A percentile compares a stretch with the other conserved stretches of the same genome.
These are phyloP conservation scores for Micromesistius poutassou DNA, from an alignment of 2,797 vertebrate genomes.

Conservation along the genomic window DNA sequence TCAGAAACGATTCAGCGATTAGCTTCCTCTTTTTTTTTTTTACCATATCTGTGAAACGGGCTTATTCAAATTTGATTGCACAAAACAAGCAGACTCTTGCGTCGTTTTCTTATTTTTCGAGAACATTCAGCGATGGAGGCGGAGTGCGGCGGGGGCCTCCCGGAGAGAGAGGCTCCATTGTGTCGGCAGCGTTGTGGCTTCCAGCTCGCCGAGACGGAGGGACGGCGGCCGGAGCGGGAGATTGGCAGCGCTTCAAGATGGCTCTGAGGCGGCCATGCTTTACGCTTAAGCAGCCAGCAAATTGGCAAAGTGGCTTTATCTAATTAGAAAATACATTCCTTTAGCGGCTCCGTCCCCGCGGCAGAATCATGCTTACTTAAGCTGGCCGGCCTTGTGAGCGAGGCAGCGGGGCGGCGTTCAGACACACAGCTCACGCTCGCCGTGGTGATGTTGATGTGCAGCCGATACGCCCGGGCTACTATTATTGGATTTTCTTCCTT, in stretches of 20 bases:
- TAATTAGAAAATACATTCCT: slow-evolving; percentile 78
- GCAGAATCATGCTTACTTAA: slow-evolving; percentile 77
- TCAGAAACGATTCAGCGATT: neutral
- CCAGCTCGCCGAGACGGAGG: neutral
- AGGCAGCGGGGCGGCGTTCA: slow-evolving; percentile 60
- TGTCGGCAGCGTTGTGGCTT: slow-evolving; percentile 56
- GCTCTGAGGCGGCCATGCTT: slow-evolving; percentile 69
- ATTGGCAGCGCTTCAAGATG: slow-evolving; percentile 65
- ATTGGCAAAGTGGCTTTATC: slow-evolving; percentile 76
- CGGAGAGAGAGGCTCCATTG: slow-evolving; percentile 50
- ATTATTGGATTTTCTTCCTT: slow-evolving; percentile 47
- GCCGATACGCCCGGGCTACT: slow-evolving; percentile 53
- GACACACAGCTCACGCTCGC: slow-evolving; percentile 69
- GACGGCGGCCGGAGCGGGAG: slow-evolving; percentile 39
- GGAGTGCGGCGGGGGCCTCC: neutral
- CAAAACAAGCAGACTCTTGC: neutral
- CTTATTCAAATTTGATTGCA: neutral
- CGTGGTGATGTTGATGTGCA: slow-evolving; percentile 56
- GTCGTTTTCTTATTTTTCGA: slow-evolving; percentile 4
- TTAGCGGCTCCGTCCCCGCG: slow-evolving; percentile 68
- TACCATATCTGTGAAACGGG: neutral
- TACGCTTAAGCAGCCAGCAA: slow-evolving; percentile 76
- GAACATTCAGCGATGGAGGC: slow-evolving; percentile 16
- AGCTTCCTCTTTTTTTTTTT: neutral
- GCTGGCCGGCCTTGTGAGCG: slow-evolving; percentile 68